Base-by-base conservation (phyloP, 2,888 invertebrate species). In the Punctoribates punctum region DNA sequence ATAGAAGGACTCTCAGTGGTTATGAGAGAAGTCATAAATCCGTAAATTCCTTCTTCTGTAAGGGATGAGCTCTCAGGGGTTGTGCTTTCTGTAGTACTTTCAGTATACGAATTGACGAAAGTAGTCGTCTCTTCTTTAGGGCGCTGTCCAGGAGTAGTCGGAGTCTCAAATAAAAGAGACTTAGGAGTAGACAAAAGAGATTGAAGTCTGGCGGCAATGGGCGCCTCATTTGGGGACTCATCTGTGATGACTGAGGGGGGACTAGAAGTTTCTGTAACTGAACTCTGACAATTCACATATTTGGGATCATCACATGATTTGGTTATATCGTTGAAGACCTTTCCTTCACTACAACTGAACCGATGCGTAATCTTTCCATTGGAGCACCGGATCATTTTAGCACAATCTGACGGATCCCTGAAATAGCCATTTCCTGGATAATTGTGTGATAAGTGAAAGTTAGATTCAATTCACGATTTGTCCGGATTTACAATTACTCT, bases 341-440 rank as follows among this genome's bases (percentile, higher is more conserved):
- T 70, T 70, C 70, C 70, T 70, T 70, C 70, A 42, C 70, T 42
- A 42, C 70, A 70, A 42, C 42, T 70, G 42, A 70, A 70, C n/a
- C 70, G 38, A 70, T 70, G 70, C 42, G 70, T 70, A 13, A 70
- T 70, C 38, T 42, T 70, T n/a, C 70, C 70, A 38, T 70, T 46
- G 6, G 70, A 70, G 20, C 70, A 70, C 8, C 70, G 70, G 42
- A 70, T 42, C 70, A 70, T 70, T 70, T 70, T 70, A 42, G 70
- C 70, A 23, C 70, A 70, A 70, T 70, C 70, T 70, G 38, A 38
- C 3, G 38, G 70, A 38, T 70, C 70, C 38, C 70, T n/a, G n/a
- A 70, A 70, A 70, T 70, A 70, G 6, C 70, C 70, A 70, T 70
- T 70, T 70, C 70, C 70, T 70, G 23, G 1, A 70, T 70, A 17